phyloP scores from a whole-genome alignment of 53 echinoderm and acorn worm genomes.

The Mesocentrotus franciscanus region DNA sequence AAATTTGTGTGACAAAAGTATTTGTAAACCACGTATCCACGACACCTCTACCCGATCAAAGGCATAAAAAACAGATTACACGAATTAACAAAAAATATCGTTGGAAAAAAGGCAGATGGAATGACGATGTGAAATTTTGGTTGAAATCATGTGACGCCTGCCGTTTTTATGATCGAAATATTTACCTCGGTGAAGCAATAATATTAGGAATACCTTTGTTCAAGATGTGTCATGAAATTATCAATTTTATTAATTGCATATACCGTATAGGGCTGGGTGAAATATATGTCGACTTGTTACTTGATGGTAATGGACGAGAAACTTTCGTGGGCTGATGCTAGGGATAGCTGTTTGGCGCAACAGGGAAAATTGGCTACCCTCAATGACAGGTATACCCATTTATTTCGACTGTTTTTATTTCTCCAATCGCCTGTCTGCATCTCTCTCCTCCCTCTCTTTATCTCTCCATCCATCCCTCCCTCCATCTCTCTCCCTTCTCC shows the following conservation, averaged over 20 bases:
- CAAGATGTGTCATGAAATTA: background rate
- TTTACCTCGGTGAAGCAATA: no score
- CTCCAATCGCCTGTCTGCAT: background rate
- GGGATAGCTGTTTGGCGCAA: slow-evolving; percentile 67
- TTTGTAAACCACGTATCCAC: no score
- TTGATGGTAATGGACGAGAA: slow-evolving; percentile 60
- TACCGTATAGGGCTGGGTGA: slow-evolving; percentile 77
- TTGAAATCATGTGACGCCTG: no score
- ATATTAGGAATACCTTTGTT: no score
- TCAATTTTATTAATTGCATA: background rate
- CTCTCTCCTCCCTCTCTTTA: background rate
- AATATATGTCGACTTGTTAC: slow-evolving; percentile 89
- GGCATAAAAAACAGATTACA: no score
- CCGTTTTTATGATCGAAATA: no score
- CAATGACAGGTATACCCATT: slow-evolving; percentile 62
- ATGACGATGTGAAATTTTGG: no score
- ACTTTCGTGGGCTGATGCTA: slow-evolving; percentile 73
- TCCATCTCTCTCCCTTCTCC: background rate
- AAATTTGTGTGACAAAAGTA: no score
- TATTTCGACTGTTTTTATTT: background rate
- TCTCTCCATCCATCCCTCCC: background rate
- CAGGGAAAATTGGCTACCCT: slow-evolving; percentile 79
- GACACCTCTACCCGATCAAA: no score
- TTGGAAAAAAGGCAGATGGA: no score
- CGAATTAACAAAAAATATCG: no score